These are phyloP conservation scores for Avahi laniger DNA, from an alignment of 2,797 vertebrate genomes.

Conservation along the genomic window DNA sequence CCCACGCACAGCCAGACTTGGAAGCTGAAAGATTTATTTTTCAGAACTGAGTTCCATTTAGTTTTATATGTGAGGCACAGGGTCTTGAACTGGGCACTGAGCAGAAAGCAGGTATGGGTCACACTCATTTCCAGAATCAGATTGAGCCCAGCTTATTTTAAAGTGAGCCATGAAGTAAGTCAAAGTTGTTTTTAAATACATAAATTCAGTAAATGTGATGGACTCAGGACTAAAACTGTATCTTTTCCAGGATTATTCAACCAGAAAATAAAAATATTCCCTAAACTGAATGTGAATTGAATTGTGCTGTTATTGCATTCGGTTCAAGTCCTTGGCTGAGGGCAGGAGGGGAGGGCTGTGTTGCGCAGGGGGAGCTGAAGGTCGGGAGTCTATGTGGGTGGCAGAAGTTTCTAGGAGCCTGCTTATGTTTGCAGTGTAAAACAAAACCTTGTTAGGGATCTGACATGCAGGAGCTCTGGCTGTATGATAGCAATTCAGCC, in stretches of 20 bases:
- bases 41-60: not conserved
- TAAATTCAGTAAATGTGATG: conserved; percentile 67
- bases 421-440: conserved; percentile 37
- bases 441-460: conserved; percentile 30
- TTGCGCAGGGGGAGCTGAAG: not conserved
- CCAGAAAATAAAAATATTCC: conserved; percentile 76
- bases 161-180: conserved; percentile 61
- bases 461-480: not conserved
- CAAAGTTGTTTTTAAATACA: conserved; percentile 74
- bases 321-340: not conserved
- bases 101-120: not conserved
- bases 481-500: not conserved
- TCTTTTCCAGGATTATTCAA: conserved; percentile 68
- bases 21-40: not conserved
- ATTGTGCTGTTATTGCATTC: conserved; percentile 10
- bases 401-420: not conserved
- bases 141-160: conserved; percentile 53
- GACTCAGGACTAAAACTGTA: conserved; percentile 53
- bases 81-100: not conserved
- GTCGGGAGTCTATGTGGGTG: not conserved
- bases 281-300: conserved; percentile 62
- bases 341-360: not conserved
- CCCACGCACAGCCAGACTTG: not conserved
- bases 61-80: not conserved
- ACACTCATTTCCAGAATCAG: conserved; percentile 17